Conservation (phyloP, 2,113 vertebrate genomes). For the Tychaedon coryphoeus region DNA sequence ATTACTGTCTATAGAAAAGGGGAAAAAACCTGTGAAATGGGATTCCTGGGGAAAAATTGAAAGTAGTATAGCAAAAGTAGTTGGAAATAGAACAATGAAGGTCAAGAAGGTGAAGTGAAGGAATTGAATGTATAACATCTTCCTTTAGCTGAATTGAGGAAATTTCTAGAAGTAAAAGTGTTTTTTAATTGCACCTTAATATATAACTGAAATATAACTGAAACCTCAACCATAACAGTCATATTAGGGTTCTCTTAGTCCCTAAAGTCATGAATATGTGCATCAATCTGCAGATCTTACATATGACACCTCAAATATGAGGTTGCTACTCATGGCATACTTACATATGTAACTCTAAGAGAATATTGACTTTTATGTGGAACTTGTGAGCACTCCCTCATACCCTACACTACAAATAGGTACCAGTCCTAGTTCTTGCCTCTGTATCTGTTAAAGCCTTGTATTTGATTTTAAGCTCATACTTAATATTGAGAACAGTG, state of each 20-base stretch:
- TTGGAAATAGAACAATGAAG: not conserved
- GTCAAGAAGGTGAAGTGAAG: not conserved
- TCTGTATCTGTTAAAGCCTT: not conserved
- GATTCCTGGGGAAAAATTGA: not conserved
- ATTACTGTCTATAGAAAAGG: not conserved
- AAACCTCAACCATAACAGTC: not conserved
- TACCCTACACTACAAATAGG: not conserved
- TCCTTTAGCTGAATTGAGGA: not conserved
- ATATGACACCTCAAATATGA: not conserved
- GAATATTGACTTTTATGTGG: not conserved
- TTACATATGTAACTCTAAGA: not conserved
- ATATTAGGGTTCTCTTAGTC: not conserved
- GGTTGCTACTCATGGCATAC: not conserved
- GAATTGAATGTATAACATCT: not conserved
- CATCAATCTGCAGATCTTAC: not conserved
- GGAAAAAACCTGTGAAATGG: accelerated
- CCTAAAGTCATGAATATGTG: not conserved
- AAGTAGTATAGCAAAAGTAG: not conserved
- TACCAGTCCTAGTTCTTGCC: not conserved
- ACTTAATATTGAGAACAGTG: not conserved
- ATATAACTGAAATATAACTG: not conserved
- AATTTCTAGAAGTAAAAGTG: not conserved
- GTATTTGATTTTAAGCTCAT: not conserved
- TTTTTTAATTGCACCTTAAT: not conserved
- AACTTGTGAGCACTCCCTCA: not conserved